These are phyloP conservation scores for Meloidogyne exigua DNA, from an alignment of 1,140 invertebrate species.

Conservation along the genomic window DNA sequence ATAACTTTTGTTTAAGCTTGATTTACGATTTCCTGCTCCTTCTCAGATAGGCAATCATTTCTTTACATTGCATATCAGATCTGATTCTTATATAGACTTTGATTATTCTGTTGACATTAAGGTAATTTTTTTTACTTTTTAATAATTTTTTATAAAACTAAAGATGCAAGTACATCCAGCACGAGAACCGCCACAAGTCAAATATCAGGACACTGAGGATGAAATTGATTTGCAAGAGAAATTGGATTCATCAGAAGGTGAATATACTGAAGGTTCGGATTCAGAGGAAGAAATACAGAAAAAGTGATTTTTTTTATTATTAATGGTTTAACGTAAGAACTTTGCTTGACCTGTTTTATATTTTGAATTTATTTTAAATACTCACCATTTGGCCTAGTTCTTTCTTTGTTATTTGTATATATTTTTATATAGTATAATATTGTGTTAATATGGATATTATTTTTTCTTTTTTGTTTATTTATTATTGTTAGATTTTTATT, in stretches of 20 bases:
- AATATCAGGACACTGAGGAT: conserved; percentile 52
- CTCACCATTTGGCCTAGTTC: background rate
- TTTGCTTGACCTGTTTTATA: background rate
- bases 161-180: conserved; percentile 50
- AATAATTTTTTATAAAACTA: background rate
- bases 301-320: background rate
- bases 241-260: conserved; percentile 31
- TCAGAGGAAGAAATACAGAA: conserved; percentile 37
- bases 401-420: background rate
- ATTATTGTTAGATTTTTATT: background rate
- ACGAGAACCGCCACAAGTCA: conserved; percentile 42
- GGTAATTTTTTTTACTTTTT: conserved; percentile 23
- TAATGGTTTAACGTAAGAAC: too few species aligned
- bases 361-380: background rate
- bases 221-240: conserved; percentile 41
- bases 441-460: background rate
- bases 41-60: conserved; percentile 85
- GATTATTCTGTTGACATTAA: conserved; percentile 64
- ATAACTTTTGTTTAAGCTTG: conserved; percentile 71
- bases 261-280: conserved; percentile 53
- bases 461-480: background rate
- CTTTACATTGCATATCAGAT: conserved; percentile 86
- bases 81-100: conserved; percentile 81
- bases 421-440: background rate
- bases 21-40: conserved; percentile 92